Conservation (phyloP, 2,113 vertebrate genomes). For the Stigmatopora nigra region DNA sequence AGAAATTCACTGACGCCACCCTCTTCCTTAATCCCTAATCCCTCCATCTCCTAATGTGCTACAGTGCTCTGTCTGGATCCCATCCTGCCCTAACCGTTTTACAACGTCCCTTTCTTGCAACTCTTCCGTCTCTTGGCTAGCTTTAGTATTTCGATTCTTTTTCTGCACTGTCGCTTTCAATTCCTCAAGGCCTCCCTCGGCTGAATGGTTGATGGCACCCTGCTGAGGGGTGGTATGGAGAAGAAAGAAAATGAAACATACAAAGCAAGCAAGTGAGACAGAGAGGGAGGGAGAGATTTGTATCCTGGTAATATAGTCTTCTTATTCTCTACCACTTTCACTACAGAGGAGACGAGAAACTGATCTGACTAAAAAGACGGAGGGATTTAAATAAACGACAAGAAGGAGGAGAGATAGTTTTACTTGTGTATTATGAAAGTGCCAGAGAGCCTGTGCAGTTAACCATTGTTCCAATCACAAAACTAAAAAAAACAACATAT, state of each 20-base stretch:
- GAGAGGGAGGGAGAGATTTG: conserved; percentile 30
- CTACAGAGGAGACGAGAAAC: conserved; percentile 22
- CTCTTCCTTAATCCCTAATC: conserved; percentile 55
- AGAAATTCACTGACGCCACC: conserved; percentile 42
- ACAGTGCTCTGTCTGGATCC: conserved; percentile 37
- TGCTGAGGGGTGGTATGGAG: conserved; percentile 46
- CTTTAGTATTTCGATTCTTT: conserved; percentile 61
- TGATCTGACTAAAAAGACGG: conserved; percentile 15
- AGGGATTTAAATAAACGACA: conserved; percentile 17
- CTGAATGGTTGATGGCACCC: conserved; percentile 72
- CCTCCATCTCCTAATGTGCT: conserved; percentile 41
- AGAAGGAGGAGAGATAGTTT: conserved; percentile 15
- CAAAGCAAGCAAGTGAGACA: conserved; percentile 29
- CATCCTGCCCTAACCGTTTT: conserved; percentile 14
- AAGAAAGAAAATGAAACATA: conserved; percentile 54
- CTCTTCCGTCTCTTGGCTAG: conserved; percentile 41
- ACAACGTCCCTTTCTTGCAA: conserved; percentile 12
- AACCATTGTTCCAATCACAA: conserved; percentile 35
- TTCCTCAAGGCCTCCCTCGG: conserved; percentile 64
- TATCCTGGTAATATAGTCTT: conserved; percentile 57
- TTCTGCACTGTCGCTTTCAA: conserved; percentile 71
- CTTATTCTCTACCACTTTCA: conserved; percentile 21
- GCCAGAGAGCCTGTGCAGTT: conserved; percentile 4
- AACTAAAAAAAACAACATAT: conserved; percentile 16
- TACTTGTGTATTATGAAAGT: neutral